Conservation (phyloP, 1,140 invertebrate genomes). For the Harpegnathos saltator region DNA sequence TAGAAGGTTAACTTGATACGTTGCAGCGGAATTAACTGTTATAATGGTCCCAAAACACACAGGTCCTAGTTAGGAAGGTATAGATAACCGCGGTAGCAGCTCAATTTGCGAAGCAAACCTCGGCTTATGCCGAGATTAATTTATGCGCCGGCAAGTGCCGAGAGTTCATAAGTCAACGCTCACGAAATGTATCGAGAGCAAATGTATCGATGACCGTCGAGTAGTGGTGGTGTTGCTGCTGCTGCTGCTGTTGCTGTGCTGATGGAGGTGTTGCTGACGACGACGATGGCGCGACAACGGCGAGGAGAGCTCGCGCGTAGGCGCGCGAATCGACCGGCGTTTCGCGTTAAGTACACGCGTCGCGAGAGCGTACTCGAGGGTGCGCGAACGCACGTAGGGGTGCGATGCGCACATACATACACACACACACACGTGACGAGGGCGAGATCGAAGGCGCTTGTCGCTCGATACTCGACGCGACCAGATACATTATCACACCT, state of each 20-base stretch:
- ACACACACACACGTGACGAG: too few species aligned
- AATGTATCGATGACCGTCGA: slow-evolving; percentile 28
- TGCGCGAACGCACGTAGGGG: too few species aligned
- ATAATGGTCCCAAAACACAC: slow-evolving; percentile 48
- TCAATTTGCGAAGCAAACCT: slow-evolving; percentile 49
- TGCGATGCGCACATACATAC: too few species aligned
- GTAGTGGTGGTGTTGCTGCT: too few species aligned
- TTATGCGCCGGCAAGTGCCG: slow-evolving; percentile 34
- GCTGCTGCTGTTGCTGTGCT: too few species aligned
- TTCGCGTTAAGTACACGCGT: slow-evolving; percentile 7
- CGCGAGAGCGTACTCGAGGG: background rate
- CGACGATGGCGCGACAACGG: too few species aligned
- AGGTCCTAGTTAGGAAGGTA: slow-evolving; percentile 52
- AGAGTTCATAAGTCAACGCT: slow-evolving; percentile 46
- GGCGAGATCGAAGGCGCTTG: background rate
- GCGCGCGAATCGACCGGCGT: background rate
- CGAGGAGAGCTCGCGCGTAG: too few species aligned
- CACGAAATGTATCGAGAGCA: slow-evolving; percentile 38
- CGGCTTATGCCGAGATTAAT: slow-evolving; percentile 52
- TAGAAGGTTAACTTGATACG: slow-evolving; percentile 22
- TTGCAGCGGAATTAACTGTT: slow-evolving; percentile 57
- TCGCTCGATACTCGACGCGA: slow-evolving; percentile 48
- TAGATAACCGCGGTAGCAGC: slow-evolving; percentile 31
- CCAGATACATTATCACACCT: slow-evolving; percentile 15
- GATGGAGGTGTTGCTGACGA: too few species aligned